Base-by-base conservation (phyloP, 2,888 invertebrate genomes). In the Tenodera sinensis region DNA sequence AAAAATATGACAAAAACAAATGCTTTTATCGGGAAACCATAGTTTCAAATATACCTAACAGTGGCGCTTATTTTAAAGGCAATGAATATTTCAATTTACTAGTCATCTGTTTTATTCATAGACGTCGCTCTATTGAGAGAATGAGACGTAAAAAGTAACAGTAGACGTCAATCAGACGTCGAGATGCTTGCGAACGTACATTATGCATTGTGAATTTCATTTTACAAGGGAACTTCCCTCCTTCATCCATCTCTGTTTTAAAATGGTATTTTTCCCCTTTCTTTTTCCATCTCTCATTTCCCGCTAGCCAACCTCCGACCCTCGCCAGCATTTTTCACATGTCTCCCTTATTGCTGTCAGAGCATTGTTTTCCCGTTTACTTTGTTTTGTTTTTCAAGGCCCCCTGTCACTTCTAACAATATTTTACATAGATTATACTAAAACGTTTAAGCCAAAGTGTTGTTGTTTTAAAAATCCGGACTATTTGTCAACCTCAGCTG, bases 261-360 rank as follows among this genome's bases (percentile, higher is more conserved):
- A 81, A 88, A 88, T 42, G 83, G 82, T 42, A 88, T 88, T 88
- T 83, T 82, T 88, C 83, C 83, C 88, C 34, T 83, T 82, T 88
- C 88, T 83, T 30, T 88, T 82, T 34, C 81, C 82, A 28, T 28
- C 15, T 85, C 85, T 54, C 85, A 85, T 42, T 42, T 47, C 47
- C 27, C 85, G 54, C 27, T 54, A 54, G 85, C 42, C 54, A 85
- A 85, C 85, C 54, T 85, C 28, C 85, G 85, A 42, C 42, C 85
- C 85, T 54, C 14, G 6, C 54, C 15, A 85, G 27, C 85, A 85
- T 85, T 85, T 85, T 85, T 85, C 85, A 85, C 85, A 28, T 54
- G 42, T 71, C 54, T 54, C 28, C 28, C 28, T 71, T n/a, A n/a
- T 20, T 54, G n/a, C 85, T 54, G 54, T 85, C 85, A 85, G 20